Evolutionary conservation across 2,888 invertebrate species (phyloP), one percentile per base, ranked within the genome.

Genomic region (Orthosia gothica): DNA sequence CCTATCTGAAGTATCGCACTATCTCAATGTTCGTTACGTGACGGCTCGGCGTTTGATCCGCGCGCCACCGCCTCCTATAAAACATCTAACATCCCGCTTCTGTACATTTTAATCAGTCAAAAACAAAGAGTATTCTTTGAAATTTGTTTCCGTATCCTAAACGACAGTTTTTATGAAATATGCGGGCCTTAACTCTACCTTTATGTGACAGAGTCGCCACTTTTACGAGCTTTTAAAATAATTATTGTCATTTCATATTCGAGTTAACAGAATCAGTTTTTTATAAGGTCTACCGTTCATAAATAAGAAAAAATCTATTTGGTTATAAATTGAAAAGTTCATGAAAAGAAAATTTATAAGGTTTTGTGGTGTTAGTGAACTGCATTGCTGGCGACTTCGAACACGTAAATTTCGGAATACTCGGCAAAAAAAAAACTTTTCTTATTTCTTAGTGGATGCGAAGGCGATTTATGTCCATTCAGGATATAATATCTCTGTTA

Each of bases 71-170:
- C 89, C 90, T 71, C 85, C 84, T 94, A 93, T 94, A 94, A 94
- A 91, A 85, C 91, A 91, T 92, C 93, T 94, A 93, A 92, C 91
- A 90, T 88, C 87, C 90, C 89, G 94, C 96, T 94, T 93, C 95
- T 94, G 93, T 96, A 95, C 95, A 96, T 96, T 94, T 95, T 95
- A 95, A 96, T 95, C 93, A 95, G 93, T 82, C 89, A 91, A 92
- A 93, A 93, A 92, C 91, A 91, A 91, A 91, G 87, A 89, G 87
- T 89, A 89, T 95, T 95, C 94, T 92, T 85, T 92, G 94, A 95
- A 95, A 93, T 94, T 93, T 88, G 92, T 94, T 92, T 91, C 90
- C 91, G 91, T 90, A 91, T 94, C 92, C 90, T 95, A 92, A 94
- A 94, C 87, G 91, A 91, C 89, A 91, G 87, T 87, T 93, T 92